Conservation (phyloP, 2,888 invertebrate genomes). For the Acleris laterana region DNA sequence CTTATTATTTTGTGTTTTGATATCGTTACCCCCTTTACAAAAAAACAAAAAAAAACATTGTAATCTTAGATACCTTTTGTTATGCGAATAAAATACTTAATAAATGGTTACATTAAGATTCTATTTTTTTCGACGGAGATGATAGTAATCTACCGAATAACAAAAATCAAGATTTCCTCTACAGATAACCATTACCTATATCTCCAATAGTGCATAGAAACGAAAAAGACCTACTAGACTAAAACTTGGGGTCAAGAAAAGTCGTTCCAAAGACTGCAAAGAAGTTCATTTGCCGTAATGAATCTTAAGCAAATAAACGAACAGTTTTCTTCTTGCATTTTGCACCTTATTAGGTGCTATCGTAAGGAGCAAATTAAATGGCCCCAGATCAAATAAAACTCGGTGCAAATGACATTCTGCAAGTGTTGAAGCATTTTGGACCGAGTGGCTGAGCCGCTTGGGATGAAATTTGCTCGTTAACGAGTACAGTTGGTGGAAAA, state of each 20-base stretch:
- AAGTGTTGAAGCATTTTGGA: neutral
- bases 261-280: conserved; percentile 23
- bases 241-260: conserved; percentile 15
- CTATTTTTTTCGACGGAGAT: too few species aligned
- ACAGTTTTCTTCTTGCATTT: neutral
- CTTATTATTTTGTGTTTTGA: too few species aligned
- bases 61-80: too few species aligned
- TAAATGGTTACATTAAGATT: too few species aligned
- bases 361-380: conserved; percentile 2
- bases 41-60: too few species aligned
- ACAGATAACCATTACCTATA: too few species aligned
- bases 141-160: too few species aligned
- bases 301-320: conserved; percentile 17
- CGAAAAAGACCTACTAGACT: conserved; percentile 1
- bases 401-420: neutral
- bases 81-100: too few species aligned
- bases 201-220: neutral
- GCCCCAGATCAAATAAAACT: conserved; percentile 12
- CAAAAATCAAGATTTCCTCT: too few species aligned
- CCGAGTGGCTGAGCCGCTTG: neutral
- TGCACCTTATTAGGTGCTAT: neutral
- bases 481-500: conserved; percentile 8
- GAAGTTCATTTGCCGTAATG: conserved; percentile 30
- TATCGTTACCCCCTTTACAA: too few species aligned
- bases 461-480: neutral